phyloP scores from a whole-genome alignment of 2,797 vertebrate genomes.

The Melanotaenia parkinsoni region DNA sequence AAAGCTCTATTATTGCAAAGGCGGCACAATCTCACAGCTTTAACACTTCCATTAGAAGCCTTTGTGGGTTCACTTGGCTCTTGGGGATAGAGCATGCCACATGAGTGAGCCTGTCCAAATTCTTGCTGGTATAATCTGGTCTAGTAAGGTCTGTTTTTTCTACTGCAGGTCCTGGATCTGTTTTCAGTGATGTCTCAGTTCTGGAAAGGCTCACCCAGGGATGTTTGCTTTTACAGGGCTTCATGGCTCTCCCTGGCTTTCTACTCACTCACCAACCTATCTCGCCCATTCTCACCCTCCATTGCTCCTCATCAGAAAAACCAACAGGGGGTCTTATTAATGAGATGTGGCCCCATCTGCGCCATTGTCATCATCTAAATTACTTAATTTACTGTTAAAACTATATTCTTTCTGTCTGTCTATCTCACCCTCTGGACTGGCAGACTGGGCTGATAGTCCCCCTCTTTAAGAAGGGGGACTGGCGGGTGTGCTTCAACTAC shows the following conservation, averaged over 20 bases:
- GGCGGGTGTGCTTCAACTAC: too few species aligned
- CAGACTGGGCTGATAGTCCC: too few species aligned
- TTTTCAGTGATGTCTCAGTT: neutral
- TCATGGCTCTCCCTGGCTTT: neutral
- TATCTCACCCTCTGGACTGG: neutral
- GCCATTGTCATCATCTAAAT: constrained; percentile 17
- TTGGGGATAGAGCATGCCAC: neutral
- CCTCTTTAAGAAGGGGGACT: too few species aligned
- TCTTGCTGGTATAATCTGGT: neutral
- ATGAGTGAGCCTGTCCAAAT: neutral
- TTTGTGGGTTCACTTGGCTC: neutral
- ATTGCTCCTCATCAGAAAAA: constrained; percentile 43
- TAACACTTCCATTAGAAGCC: neutral
- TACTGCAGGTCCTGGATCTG: neutral
- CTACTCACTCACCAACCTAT: neutral
- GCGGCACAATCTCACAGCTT: neutral
- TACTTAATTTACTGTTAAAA: constrained; percentile 23
- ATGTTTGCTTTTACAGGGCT: neutral
- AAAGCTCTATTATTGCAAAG: neutral
- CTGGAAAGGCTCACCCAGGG: neutral
- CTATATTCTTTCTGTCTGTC: constrained; percentile 7
- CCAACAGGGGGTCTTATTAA: constrained; percentile 51
- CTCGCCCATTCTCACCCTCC: constrained; percentile 29
- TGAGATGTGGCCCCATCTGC: constrained; percentile 37
- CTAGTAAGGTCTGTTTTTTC: neutral